phyloP scores from a whole-genome alignment of 1,140 invertebrate species.

The Euwallacea fornicatus region DNA sequence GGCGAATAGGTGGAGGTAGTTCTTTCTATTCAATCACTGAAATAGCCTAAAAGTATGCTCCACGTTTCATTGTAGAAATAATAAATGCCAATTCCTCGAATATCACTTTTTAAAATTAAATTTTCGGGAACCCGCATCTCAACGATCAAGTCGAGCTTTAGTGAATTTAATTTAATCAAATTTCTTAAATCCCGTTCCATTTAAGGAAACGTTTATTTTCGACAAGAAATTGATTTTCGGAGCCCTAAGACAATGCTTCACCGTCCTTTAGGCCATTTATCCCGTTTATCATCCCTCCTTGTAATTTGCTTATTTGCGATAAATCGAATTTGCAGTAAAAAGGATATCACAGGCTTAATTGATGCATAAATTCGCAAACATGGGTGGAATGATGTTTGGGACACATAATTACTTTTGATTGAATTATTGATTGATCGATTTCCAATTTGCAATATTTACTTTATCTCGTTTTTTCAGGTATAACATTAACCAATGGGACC shows the following conservation, averaged over 20 bases:
- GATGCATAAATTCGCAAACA: not conserved
- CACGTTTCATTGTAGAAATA: too few species aligned
- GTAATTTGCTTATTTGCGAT: constrained; percentile 16
- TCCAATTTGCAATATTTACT: too few species aligned
- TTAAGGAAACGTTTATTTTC: constrained; percentile 10
- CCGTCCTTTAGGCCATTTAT: constrained; percentile 3
- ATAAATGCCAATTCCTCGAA: too few species aligned
- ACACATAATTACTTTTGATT: not conserved
- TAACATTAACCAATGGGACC: too few species aligned
- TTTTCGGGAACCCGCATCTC: too few species aligned
- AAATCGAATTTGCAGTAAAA: constrained; percentile 12
- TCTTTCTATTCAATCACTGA: too few species aligned
- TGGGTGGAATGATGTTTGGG: not conserved
- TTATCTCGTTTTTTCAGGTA: too few species aligned
- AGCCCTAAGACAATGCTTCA: constrained; percentile 10
- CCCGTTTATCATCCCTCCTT: constrained; percentile 13
- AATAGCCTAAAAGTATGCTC: too few species aligned
- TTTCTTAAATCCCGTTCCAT: constrained; percentile 8
- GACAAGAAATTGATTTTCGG: constrained; percentile 15
- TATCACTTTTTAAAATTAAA: too few species aligned
- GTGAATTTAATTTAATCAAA: constrained; percentile 11
- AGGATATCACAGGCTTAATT: constrained; percentile 3
- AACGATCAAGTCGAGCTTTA: too few species aligned
- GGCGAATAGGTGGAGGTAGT: too few species aligned
- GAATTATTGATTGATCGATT: too few species aligned